Base-by-base conservation (phyloP, 2,797 vertebrate species). In the Notolepis coatsorum region DNA sequence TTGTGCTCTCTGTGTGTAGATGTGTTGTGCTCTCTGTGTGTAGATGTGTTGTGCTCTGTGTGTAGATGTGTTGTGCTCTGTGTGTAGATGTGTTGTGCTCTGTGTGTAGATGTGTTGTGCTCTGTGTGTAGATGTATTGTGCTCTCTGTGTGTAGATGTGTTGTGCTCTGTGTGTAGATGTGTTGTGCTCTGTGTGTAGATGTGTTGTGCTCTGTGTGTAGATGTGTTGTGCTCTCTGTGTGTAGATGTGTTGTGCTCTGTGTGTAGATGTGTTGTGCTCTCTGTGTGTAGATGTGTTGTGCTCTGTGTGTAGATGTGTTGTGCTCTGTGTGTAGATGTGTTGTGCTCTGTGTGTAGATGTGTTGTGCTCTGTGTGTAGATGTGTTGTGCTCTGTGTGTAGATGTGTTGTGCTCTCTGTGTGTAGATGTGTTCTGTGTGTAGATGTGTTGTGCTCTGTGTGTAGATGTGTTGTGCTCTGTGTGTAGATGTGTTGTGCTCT, bases 141-240 rank as follows among this genome's bases (percentile, higher is more conserved):
- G 21, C 20, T 24, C 9, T 78, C n/a, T n/a, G n/a, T n/a, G n/a
- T n/a, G n/a, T n/a, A n/a, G n/a, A n/a, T n/a, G n/a, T n/a, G n/a
- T n/a, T n/a, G 56, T 70, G 51, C 64, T 18, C 2, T 49, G 17
- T 30, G 7, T 49, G 4, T 30, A 31, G 15, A 49, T 30, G 27
- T 9, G 4, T 12, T 23, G 42, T 45, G 21, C 20, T 24, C 9
- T 78, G 56, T 70, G n/a, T n/a, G n/a, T n/a, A n/a, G n/a, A n/a
- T n/a, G n/a, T n/a, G n/a, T n/a, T n/a, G n/a, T n/a, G 51, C 64
- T 18, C 2, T 49, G 17, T 30, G 7, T 49, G 4, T 30, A 31
- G 15, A 49, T 30, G 27, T 9, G 4, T 12, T 23, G 42, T 45
- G 21, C 20, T 24, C 9, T 78, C n/a, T n/a, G n/a, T n/a, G n/a